Evolutionary conservation across 2,113 vertebrate species (phyloP).

Genomic region (Passer montanus): DNA sequence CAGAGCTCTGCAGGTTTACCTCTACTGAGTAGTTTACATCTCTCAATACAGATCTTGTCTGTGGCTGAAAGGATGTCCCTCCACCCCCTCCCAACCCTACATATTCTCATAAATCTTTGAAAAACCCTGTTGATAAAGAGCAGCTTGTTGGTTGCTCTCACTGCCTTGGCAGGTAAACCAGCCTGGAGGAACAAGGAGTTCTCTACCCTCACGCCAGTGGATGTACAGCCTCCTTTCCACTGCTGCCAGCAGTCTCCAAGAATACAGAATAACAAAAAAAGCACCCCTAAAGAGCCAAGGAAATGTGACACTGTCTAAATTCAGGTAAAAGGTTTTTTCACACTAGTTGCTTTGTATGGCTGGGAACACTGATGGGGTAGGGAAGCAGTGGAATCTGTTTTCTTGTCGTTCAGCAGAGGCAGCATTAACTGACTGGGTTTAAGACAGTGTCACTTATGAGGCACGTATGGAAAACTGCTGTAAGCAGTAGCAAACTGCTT

Average conservation of each 20-base stretch:
- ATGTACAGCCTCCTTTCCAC: background rate
- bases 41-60: background rate
- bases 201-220: background rate
- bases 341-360: background rate
- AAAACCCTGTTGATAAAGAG: background rate
- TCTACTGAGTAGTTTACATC: background rate
- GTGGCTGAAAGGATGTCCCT: background rate
- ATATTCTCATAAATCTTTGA: background rate
- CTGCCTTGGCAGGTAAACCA: background rate
- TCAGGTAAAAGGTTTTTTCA: background rate
- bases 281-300: background rate
- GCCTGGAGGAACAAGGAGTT: background rate
- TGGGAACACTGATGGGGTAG: background rate
- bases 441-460: background rate
- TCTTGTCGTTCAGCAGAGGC: background rate
- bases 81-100: background rate
- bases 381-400: background rate
- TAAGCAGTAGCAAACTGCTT: background rate
- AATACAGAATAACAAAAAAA: background rate
- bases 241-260: background rate
- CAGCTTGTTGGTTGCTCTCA: background rate
- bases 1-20: background rate
- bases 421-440: background rate
- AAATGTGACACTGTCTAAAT: background rate
- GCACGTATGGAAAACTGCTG: background rate